Evolutionary conservation across 2,113 vertebrate genomes (phyloP), one percentile per base, ranked within the genome.

Genomic region (Centrocercus urophasianus): DNA sequence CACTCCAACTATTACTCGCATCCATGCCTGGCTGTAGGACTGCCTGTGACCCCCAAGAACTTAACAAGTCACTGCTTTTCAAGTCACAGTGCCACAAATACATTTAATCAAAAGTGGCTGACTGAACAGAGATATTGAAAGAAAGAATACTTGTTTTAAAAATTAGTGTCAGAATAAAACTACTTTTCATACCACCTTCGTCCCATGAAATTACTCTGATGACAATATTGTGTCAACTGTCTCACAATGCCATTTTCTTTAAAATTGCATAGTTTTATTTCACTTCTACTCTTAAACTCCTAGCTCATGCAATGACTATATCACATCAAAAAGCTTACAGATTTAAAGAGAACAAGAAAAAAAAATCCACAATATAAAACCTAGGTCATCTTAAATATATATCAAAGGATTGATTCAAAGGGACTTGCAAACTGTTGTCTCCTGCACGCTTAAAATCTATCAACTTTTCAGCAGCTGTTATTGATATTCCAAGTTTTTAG

Each of bases 1-100:
- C 32, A 60, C 16, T 82, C 40, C n/a, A 69, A 13, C 14, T 66
- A 7, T 61, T 65, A 82, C 32, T 56, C 47, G 45, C 0, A 12
- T 40, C 30, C 0, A 0, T 42, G 38, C 0, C 0, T 4, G 4
- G 34, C 17, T 82, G 6, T 65, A 72, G 73, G 30, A 48, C 57
- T 48, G 50, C 25, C 56, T 56, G 54, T 47, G 38, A 67, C 5
- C n/a, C 38, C 36, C 0, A 1, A 45, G 43, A 38, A 59, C 24
- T 81, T 74, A 10, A 21, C 40, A 34, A 89, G 30, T 32, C 77
- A 57, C 7, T 67, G 25, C 7, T 92, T 90, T 83, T 48, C 32
- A 36, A 70, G 43, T 22, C 2, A 0, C 28, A 85, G 28, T 54
- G 21, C 40, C 83, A 77, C 50, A 78, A 50, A 79, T 5, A 84